Percentiles rank a stretch among this genome's conserved stretches.
Evolutionary conservation across 2,113 vertebrate genomes (phyloP).

Genomic region (Bothrops jararaca): DNA sequence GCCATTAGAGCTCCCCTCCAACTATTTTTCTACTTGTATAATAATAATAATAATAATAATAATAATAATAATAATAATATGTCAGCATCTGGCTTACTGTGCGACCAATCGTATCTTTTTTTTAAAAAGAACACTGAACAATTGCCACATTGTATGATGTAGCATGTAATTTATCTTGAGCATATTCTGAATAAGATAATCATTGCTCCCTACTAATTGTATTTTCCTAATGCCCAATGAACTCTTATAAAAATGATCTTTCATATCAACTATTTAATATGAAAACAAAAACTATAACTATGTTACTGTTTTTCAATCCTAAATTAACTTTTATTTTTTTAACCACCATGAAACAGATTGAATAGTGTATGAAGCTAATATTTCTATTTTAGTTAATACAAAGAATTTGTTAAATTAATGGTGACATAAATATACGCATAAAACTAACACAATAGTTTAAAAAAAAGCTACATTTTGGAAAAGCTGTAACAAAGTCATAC

Average conservation of each 20-base stretch:
- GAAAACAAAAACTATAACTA: background rate
- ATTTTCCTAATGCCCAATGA: background rate
- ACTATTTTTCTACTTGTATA: background rate
- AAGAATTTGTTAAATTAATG: background rate
- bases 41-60: too few species aligned
- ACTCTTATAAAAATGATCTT: background rate
- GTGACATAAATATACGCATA: background rate
- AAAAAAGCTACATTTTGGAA: background rate
- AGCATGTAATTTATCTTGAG: background rate
- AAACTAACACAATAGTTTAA: background rate
- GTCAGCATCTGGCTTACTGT: background rate
- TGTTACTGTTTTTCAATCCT: background rate
- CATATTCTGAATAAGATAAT: background rate
- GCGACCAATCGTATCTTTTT: background rate
- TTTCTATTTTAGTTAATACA: background rate
- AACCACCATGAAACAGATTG: background rate
- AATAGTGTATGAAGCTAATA: background rate
- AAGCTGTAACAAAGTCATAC: background rate
- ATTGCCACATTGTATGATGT: background rate
- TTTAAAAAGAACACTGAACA: background rate
- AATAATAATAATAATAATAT: background rate
- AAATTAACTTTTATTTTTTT: background rate
- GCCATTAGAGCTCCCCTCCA: background rate
- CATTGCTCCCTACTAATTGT: background rate
- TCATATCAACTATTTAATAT: background rate